Evolutionary conservation across 2,888 invertebrate species (phyloP).

Genomic region (Seira musarum): DNA sequence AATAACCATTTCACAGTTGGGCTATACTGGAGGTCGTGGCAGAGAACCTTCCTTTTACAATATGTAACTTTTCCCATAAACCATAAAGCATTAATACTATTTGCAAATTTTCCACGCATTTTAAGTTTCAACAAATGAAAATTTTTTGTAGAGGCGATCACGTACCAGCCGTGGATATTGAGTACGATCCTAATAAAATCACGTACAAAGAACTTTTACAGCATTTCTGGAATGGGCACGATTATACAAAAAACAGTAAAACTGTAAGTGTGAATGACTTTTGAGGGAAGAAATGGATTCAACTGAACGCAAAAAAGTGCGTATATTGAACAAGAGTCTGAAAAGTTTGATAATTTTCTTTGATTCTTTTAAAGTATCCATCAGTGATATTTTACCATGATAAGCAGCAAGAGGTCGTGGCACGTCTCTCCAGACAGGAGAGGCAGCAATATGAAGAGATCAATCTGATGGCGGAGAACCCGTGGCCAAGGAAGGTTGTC

Average conservation of each 20-base stretch:
- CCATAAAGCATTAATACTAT: slow-evolving; percentile 5
- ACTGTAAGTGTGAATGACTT: too few species aligned
- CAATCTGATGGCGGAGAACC: slow-evolving; percentile 39
- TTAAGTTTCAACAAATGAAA: not conserved
- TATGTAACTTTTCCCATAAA: not conserved
- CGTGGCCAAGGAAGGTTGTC: slow-evolving; percentile 22
- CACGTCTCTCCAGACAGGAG: slow-evolving; percentile 32
- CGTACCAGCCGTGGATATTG: slow-evolving; percentile 38
- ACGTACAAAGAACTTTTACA: slow-evolving; percentile 29
- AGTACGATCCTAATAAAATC: slow-evolving; percentile 32
- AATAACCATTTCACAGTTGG: slow-evolving; percentile 27
- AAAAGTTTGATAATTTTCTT: too few species aligned
- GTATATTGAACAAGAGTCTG: too few species aligned
- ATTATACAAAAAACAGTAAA: slow-evolving; percentile 27
- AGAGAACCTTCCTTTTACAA: slow-evolving; percentile 24
- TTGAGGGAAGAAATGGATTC: too few species aligned
- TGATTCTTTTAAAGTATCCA: too few species aligned
- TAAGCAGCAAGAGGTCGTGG: slow-evolving; percentile 39
- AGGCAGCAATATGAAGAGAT: slow-evolving; percentile 39
- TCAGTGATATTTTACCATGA: slow-evolving; percentile 33
- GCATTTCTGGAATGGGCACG: slow-evolving; percentile 45
- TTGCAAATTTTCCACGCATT: not conserved
- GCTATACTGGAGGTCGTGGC: slow-evolving; percentile 25
- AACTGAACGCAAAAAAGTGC: too few species aligned
- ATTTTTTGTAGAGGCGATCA: slow-evolving; percentile 27